A percentile compares a stretch with the other conserved stretches of the same genome.
These are phyloP conservation scores for Remorina albescens DNA, from an alignment of 2,797 vertebrate species.

Conservation along the genomic window DNA sequence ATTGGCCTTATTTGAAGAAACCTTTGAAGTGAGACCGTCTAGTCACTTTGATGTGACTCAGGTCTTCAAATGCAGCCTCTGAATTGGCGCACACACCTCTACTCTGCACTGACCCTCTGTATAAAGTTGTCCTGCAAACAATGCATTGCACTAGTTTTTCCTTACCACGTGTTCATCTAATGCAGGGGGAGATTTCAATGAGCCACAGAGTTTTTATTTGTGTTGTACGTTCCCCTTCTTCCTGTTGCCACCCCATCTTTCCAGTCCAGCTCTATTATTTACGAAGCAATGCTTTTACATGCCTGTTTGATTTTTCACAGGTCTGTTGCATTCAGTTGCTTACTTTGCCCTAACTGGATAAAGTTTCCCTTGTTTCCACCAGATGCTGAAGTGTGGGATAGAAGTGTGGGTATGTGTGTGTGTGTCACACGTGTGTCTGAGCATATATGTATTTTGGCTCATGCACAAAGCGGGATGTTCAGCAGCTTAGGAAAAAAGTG, in stretches of 20 bases:
- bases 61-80: no score
- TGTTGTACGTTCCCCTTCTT: conserved; percentile 38
- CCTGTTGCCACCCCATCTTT: conserved; percentile 51
- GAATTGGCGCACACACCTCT: no score
- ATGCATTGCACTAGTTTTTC: conserved; percentile 5
- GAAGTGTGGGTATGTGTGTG: conserved; percentile 1
- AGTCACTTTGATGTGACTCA: no score
- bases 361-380: conserved; percentile 59
- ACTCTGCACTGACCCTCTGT: neutral
- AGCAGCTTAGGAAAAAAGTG: conserved; percentile 46
- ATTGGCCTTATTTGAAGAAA: no score
- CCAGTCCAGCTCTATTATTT: conserved; percentile 60
- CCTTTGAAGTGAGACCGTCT: no score
- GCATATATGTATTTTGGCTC: conserved; percentile 18
- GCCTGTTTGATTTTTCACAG: conserved; percentile 62
- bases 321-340: conserved; percentile 45
- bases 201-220: conserved; percentile 45
- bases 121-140: conserved; percentile 28
- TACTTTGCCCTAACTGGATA: conserved; percentile 37
- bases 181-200: conserved; percentile 28
- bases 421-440: neutral
- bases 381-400: conserved; percentile 33
- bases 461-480: conserved; percentile 57
- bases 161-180: conserved; percentile 27
- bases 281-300: conserved; percentile 53